Evolutionary conservation across 2,888 invertebrate genomes (phyloP).

Genomic region (Sesia bembeciformis): DNA sequence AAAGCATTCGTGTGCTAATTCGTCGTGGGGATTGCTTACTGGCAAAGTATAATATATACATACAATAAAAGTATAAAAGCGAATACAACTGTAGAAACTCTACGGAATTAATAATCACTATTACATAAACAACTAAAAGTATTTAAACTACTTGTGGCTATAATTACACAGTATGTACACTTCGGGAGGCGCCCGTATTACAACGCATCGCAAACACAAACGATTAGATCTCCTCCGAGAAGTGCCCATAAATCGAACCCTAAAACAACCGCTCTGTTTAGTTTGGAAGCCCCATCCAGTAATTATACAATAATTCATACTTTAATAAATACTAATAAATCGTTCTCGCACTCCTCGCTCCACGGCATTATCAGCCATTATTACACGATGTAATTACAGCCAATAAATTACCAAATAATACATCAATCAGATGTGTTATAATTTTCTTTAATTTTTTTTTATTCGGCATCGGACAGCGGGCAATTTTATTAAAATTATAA

Average conservation of each 20-base stretch:
- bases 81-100: no score
- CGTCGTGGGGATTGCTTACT: no score
- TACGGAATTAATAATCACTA: no score
- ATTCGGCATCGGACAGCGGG: constrained; percentile 48
- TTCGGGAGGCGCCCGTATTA: constrained; percentile 21
- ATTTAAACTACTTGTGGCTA: no score
- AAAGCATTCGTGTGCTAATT: no score
- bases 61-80: no score
- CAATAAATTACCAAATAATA: constrained; percentile 74
- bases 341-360: constrained; percentile 43
- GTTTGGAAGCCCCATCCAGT: constrained; percentile 68
- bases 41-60: no score
- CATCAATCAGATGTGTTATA: constrained; percentile 75
- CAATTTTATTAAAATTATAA: constrained; percentile 74
- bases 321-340: constrained; percentile 74
- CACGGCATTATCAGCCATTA: constrained; percentile 64
- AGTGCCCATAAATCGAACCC: constrained; percentile 63
- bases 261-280: constrained; percentile 68
- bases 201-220: constrained; percentile 37
- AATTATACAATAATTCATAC: constrained; percentile 74
- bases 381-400: constrained; percentile 72
- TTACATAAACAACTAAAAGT: no score
- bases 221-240: constrained; percentile 63
- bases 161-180: constrained; percentile 1
- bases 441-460: constrained; percentile 59